phyloP scores from a whole-genome alignment of 1,140 invertebrate species.

The Pseudomyrmex sp. region DNA sequence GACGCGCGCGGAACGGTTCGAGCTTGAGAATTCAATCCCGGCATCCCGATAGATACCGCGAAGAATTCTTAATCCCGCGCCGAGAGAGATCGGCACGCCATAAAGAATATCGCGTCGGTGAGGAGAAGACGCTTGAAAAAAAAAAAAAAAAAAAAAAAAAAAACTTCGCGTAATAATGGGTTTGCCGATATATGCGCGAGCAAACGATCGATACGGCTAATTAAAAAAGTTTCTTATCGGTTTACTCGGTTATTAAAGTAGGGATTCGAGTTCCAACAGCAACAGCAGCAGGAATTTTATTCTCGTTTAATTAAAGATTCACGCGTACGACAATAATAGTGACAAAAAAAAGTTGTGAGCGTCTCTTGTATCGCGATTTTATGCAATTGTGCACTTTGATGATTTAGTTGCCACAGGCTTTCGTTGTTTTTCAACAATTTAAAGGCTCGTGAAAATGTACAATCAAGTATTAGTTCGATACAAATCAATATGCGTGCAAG shows the following conservation, averaged over 20 bases:
- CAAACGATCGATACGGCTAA: constrained; percentile 53
- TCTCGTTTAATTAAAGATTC: constrained; percentile 42
- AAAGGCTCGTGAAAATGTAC: too few relatives aligned
- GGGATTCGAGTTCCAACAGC: constrained; percentile 9
- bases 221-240: constrained; percentile 59
- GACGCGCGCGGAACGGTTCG: constrained; percentile 31
- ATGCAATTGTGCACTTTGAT: background rate
- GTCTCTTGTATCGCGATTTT: too few relatives aligned
- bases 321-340: background rate
- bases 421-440: background rate
- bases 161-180: constrained; percentile 38
- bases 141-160: constrained; percentile 17
- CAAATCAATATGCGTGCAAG: too few relatives aligned
- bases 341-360: too few relatives aligned
- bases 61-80: constrained; percentile 69
- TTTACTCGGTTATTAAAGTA: constrained; percentile 40
- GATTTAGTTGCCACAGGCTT: background rate
- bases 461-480: too few relatives aligned
- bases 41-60: constrained; percentile 50
- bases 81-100: constrained; percentile 45
- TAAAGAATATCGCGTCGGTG: constrained; percentile 49
- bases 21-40: constrained; percentile 70
- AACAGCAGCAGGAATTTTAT: constrained; percentile 23
- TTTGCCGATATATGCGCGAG: constrained; percentile 47
- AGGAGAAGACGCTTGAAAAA: background rate